Evolutionary conservation across 2,797 vertebrate species (phyloP), one percentile per base, ranked within the genome.

Genomic region (Phrynocephalus vlangalii): DNA sequence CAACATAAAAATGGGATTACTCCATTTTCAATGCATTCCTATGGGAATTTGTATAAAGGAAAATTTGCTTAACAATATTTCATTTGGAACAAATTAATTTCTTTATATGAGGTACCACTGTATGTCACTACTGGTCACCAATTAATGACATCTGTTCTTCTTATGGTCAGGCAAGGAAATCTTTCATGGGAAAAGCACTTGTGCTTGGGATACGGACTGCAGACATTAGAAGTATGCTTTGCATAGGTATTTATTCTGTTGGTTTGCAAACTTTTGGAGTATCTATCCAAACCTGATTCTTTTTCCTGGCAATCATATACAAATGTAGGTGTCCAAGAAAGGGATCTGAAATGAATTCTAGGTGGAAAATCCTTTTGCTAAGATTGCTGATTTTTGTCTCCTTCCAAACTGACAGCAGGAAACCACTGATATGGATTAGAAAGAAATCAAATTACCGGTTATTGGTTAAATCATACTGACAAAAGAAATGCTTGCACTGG

Each of bases 401-500:
- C 2, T 86, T 22, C n/a, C 71, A 16, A 56, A 72, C 3, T 80
- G 24, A 52, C 28, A n/a, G 24, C 33, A 44, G 15, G 22, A 72
- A 86, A 8, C 30, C 4, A 71, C 16, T 33, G 11, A 73, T n/a
- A 48, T 72, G 16, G n/a, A 70, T 44, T 80, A n/a, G 33, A 24
- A 60, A 75, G 7, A 76, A 85, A 70, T 48, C 24, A 44, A 56
- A 44, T 28, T 18, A 50, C 38, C 50, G 38, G 71, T 79, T 72
- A 50, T 87, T 76, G 71, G 22, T 38, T 70, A 56, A 79, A 48
- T 30, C 26, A 6, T 50, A 79, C 38, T 48, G 9, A 88, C 20
- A 84, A 38, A 66, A 24, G 38, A n/a, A 91, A 91, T 87, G 85
- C 94, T 80, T 91, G 87, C 26, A 90, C 71, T 67, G 93, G 94